Conservation (phyloP, 1,140 invertebrate genomes). For the Medauroidea extradentata region DNA sequence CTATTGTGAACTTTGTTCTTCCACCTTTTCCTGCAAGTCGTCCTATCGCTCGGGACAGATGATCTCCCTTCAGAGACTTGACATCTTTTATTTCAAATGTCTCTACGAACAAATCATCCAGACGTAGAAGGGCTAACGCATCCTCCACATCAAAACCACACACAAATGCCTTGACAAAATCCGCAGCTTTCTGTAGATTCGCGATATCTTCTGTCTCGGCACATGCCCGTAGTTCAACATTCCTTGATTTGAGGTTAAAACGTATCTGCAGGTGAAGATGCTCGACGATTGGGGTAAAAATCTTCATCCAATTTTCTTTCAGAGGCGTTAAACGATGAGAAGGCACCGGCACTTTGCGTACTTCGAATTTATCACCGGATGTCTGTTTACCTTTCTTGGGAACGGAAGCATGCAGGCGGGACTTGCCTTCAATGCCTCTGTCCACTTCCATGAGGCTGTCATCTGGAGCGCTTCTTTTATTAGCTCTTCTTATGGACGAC, state of each 20-base stretch:
- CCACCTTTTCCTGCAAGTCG: conserved; percentile 96
- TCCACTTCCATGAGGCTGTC: conserved; percentile 53
- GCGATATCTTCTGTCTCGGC: conserved; percentile 81
- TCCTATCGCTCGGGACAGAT: conserved; percentile 92
- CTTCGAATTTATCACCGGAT: conserved; percentile 42
- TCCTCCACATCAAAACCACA: conserved; percentile 98
- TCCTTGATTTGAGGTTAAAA: conserved; percentile 88
- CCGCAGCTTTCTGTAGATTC: conserved; percentile 94
- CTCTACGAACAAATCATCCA: conserved; percentile 97
- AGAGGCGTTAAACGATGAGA: conserved; percentile 82
- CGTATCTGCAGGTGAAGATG: conserved; percentile 90
- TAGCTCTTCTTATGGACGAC: neutral
- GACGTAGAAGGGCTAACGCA: conserved; percentile 85
- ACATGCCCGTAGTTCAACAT: conserved; percentile 79
- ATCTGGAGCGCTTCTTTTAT: neutral
- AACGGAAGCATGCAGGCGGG: conserved; percentile 41
- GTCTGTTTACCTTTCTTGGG: conserved; percentile 49
- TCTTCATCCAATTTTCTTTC: conserved; percentile 96
- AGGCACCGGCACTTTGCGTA: conserved; percentile 66
- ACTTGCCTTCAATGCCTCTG: conserved; percentile 58
- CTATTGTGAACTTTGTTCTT: conserved; percentile 96
- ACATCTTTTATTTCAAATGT: conserved; percentile 97
- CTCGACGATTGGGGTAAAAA: conserved; percentile 94
- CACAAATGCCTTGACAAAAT: conserved; percentile 96
- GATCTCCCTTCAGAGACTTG: conserved; percentile 93